Evolutionary conservation across 2,888 invertebrate genomes (phyloP).

Genomic region (Drosophila merina): DNA sequence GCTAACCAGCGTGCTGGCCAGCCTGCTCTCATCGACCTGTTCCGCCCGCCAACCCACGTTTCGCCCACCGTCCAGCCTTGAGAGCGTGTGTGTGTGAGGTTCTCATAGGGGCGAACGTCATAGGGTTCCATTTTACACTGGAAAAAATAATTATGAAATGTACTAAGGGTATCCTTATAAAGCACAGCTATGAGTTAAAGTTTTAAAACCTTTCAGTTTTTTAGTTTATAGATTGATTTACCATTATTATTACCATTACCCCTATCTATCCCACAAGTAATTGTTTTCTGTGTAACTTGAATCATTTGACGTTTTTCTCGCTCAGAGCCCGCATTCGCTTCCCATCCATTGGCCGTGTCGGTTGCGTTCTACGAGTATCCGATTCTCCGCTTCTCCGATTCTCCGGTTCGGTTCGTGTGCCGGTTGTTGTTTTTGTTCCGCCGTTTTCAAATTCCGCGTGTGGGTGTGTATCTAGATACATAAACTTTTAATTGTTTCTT

Average conservation of each 20-base stretch:
- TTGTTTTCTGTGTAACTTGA: conserved; percentile 44
- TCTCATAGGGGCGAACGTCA: conserved; percentile 46
- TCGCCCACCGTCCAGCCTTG: neutral
- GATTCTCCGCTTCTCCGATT: conserved; percentile 34
- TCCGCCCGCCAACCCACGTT: conserved; percentile 6
- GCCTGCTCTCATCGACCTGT: conserved; percentile 30
- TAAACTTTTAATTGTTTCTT: conserved; percentile 35
- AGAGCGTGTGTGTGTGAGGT: conserved; percentile 16
- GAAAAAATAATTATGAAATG: neutral
- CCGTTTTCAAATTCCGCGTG: conserved; percentile 44
- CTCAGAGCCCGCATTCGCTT: conserved; percentile 56
- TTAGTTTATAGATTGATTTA: too few species aligned
- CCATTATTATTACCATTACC: neutral
- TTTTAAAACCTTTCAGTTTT: too few species aligned
- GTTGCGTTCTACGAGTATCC: conserved; percentile 42
- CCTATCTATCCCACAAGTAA: neutral
- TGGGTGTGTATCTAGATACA: conserved; percentile 35
- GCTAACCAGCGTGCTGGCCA: conserved; percentile 16
- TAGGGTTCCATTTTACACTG: conserved; percentile 29
- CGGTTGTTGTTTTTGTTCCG: conserved; percentile 35
- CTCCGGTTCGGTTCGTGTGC: conserved; percentile 45
- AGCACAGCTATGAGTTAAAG: too few species aligned
- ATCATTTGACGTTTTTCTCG: conserved; percentile 55
- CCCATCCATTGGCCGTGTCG: conserved; percentile 64
- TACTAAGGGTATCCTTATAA: too few species aligned